These are phyloP conservation scores for Monarcha castaneiventris DNA, from an alignment of 2,113 vertebrate species.

Conservation along the genomic window DNA sequence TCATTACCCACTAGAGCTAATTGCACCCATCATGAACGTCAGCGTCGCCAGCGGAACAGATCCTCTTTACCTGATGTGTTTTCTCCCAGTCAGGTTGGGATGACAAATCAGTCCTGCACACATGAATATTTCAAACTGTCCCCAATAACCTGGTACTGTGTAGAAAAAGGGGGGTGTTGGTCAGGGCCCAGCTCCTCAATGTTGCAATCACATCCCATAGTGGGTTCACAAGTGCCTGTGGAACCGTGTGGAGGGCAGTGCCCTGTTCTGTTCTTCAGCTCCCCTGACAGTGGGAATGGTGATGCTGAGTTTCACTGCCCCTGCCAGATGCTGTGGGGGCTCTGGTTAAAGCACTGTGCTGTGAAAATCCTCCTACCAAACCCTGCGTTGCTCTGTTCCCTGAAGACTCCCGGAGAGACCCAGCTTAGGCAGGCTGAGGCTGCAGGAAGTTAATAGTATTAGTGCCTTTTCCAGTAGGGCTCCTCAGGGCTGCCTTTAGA, in stretches of 20 bases:
- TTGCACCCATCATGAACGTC: fast-evolving
- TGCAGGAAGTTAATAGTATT: background rate
- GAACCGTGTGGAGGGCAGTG: background rate
- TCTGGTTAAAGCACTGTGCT: background rate
- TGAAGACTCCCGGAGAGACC: background rate
- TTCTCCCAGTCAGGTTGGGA: background rate
- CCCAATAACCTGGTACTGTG: background rate
- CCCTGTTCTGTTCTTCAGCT: background rate
- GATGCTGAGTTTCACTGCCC: fast-evolving
- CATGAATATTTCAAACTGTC: background rate
- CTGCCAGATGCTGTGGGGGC: background rate
- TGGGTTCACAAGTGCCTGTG: fast-evolving
- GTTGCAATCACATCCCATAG: fast-evolving
- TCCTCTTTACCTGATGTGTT: background rate
- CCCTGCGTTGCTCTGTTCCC: fast-evolving
- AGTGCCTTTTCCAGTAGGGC: background rate
- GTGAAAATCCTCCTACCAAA: background rate
- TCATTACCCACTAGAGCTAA: background rate
- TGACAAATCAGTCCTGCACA: background rate
- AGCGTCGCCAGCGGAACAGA: fast-evolving
- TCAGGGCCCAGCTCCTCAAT: background rate
- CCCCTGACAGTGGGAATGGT: background rate
- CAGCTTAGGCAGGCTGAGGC: background rate
- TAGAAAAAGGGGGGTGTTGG: background rate
- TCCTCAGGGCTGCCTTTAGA: background rate